Base-by-base conservation (phyloP, 2,797 vertebrate genomes). In the Sarcophilus harrisii region DNA sequence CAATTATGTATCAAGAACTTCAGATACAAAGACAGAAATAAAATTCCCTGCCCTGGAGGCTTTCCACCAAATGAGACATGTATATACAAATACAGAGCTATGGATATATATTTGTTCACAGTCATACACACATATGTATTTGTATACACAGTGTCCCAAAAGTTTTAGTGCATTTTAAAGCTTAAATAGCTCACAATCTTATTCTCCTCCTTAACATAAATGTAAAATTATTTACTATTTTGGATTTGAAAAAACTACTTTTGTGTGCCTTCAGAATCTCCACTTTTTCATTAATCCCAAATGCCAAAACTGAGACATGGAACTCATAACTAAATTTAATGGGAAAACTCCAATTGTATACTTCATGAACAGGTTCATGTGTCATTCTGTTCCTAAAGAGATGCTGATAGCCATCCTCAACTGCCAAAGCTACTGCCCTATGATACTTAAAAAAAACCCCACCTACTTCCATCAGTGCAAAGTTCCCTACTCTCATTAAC, bases 241-340 rank as follows among this genome's bases (percentile, higher is more conserved):
- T 95, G 91, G 94, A 94, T 57, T 90, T 4, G 66, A 93, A 38
- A 87, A 49, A 87, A 93, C 55, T 45, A 90, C 54, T 32, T 92
- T 89, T 27, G 11, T 94, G 62, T 91, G 45, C 91, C 49, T 90
- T 95, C 93, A 94, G 66, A 95, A 24, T 52, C 95, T 52, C 57
- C 91, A 92, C 93, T 60, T 81, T 38, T 81, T 18, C 30, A 73
- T 90, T 91, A 94, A 97, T 55, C 45, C 60, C 92, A 95, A 94
- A 60, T 95, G 58, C 6, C 59, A 60, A 60, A 24, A 81, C n/a
- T 45, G 38, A 81, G 8, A 45, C 21, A 81, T 0, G 3, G n/a
- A 16, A 52, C 27, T 54, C 60, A 93, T 52, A 8, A 58, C 58
- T 58, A 94, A 92, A 92, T 32, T 49, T 54, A 96, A 96, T 29